phyloP scores from a whole-genome alignment of 2,113 vertebrate genomes.

The Mugil cephalus region DNA sequence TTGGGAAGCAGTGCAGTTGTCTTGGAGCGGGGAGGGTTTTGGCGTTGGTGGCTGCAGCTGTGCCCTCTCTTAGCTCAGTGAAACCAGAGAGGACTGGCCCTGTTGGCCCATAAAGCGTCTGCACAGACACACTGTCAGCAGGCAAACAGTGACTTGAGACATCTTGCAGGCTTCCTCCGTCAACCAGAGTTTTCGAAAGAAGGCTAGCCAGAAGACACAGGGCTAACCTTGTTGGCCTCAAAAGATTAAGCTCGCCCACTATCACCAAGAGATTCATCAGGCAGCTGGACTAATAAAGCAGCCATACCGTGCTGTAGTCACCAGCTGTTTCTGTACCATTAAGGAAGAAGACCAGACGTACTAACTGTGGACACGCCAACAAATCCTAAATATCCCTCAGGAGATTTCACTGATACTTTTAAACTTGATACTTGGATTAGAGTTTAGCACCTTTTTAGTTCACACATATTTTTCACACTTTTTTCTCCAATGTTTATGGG shows the following conservation, averaged over 20 bases:
- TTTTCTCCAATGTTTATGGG: no score
- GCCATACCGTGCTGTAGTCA: background rate
- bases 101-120: slow-evolving; percentile 62
- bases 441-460: slow-evolving; percentile 1
- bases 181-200: slow-evolving; percentile 5
- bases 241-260: slow-evolving; percentile 1
- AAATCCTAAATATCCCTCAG: slow-evolving; percentile 4
- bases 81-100: slow-evolving; percentile 86
- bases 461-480: background rate
- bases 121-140: slow-evolving; percentile 74
- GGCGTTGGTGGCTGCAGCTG: slow-evolving; percentile 89
- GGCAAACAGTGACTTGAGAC: slow-evolving; percentile 36
- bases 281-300: slow-evolving; percentile 56
- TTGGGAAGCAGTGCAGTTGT: slow-evolving; percentile 89
- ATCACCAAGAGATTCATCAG: slow-evolving; percentile 13
- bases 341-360: slow-evolving; percentile 34
- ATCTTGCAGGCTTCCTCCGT: slow-evolving; percentile 29
- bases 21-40: slow-evolving; percentile 69
- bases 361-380: background rate
- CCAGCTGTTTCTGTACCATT: slow-evolving; percentile 37
- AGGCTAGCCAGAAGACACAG: slow-evolving; percentile 9
- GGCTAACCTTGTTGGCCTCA: slow-evolving; percentile 8
- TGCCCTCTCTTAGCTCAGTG: slow-evolving; percentile 81
- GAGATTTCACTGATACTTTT: slow-evolving; percentile 1
- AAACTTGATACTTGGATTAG: background rate